Base-by-base conservation (phyloP, 2,888 invertebrate genomes). In the Hypsopygia costalis region DNA sequence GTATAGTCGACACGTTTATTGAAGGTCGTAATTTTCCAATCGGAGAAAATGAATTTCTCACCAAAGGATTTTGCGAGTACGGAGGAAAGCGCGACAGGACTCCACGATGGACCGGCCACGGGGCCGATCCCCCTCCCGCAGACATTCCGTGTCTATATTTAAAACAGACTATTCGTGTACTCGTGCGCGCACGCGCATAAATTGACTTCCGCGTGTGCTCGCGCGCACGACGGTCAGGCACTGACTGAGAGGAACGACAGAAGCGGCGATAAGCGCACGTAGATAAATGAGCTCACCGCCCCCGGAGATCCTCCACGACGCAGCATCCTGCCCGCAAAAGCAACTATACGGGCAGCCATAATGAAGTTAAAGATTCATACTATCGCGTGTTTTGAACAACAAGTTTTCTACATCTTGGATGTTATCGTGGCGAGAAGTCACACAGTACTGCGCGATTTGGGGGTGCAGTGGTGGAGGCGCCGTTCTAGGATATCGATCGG, bases 91-190 rank as follows among this genome's bases (percentile, higher is more conserved):
- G 86, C 67, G 85, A 70, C 70, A 86, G 81, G 80, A 87, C 80
- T 76, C 83, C 92, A 61, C 92, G 92, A 62, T 90, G 91, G 57
- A 94, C 91, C 51, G 94, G 93, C 94, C 94, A 94, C 73, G 94
- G 94, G 61, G 91, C 93, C 73, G 92, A 91, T 65, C 89, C 89
- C 69, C 85, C 88, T 69, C 90, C 88, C 65, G 74, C 69, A 67
- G 90, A 89, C 85, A 86, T 88, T 81, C 85, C 81, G 73, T 48
- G 63, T 77, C 85, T 87, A 87, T 73, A 83, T 82, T 81, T 87
- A 82, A 76, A 79, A 66, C 64, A 49, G 85, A 74, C 90, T 91
- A 91, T 91, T 79, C 78, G 82, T 75, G 82, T 78, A 78, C 69
- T 68, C 59, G 70, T 72, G 74, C 80, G 86, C 81, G 78, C 83